Evolutionary conservation across 2,888 invertebrate species (phyloP), one percentile per base, ranked within the genome.

Genomic region (Synergus gifuensis): DNA sequence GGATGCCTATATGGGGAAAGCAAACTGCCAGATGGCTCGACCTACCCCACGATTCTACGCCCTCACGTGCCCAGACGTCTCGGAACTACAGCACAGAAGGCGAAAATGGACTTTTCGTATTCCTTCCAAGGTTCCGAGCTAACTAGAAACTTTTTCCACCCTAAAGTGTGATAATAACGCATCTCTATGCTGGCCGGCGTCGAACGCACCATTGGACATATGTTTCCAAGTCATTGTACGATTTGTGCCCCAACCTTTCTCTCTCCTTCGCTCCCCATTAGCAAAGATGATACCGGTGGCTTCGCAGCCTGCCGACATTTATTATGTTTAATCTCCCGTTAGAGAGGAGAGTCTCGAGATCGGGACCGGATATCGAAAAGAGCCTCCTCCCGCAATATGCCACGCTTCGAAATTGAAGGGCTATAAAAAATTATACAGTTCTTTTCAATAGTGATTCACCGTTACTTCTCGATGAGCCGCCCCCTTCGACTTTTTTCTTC

Each of bases 1-100:
- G 63, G 58, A 54, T 76, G 44, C 66, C 76, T 42, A 60, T 67
- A 42, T 42, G 73, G 66, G 79, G 46, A 78, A 73, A 76, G 64
- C 77, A 83, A 85, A 80, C 85, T 78, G 79, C 82, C 89, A 89
- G 89, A 89, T 89, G 89, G 90, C 67, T 85, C 85, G 86, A 88
- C 85, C 85, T 86, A 84, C 83, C 87, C 81, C 84, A 84, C 85
- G 81, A 80, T 78, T 46, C 76, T 58, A 80, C 85, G 83, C 83
- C 78, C 81, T 83, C 82, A 82, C 81, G 88, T 83, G 85, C 83
- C 85, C 85, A 80, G 76, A 9, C 62, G 62, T 73, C 40, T n/a
- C 42, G 40, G 66, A 42, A 66, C 66, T 64, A 64, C 42, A n/a
- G 40, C 66, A n/a, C 66, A 66, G 40, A 40, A 40, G 40, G 42